These are phyloP conservation scores for Ochotona princeps DNA, from an alignment of 2,113 vertebrate genomes.

Conservation along the genomic window DNA sequence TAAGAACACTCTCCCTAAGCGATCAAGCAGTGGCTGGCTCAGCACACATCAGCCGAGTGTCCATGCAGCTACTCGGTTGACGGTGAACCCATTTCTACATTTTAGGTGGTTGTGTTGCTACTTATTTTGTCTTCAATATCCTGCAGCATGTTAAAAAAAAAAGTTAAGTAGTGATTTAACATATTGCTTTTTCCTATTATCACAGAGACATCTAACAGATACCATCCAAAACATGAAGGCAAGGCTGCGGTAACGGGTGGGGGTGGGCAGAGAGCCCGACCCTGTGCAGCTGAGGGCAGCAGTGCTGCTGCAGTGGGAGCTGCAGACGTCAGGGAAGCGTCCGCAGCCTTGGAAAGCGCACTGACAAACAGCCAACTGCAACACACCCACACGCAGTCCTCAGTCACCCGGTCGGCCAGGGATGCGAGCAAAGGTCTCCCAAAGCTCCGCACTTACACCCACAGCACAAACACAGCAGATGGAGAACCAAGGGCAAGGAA, in stretches of 20 bases:
- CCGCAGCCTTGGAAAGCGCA: slow-evolving; percentile 27
- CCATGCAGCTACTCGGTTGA: background rate
- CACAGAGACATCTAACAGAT: slow-evolving; percentile 4
- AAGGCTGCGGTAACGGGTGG: background rate
- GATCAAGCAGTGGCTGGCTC: background rate
- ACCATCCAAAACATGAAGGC: slow-evolving; percentile 7
- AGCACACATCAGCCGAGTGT: background rate
- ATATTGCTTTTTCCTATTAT: too few relatives aligned
- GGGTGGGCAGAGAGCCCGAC: background rate
- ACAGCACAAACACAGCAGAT: slow-evolving; percentile 12
- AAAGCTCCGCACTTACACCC: background rate
- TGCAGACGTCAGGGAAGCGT: slow-evolving; percentile 41
- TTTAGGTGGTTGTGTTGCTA: background rate
- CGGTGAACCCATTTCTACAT: background rate
- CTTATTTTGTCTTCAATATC: slow-evolving; percentile 88
- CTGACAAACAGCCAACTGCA: slow-evolving; percentile 3
- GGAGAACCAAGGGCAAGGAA: background rate
- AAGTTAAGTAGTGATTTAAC: slow-evolving; percentile 36
- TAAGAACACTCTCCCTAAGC: background rate
- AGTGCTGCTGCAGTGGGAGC: background rate
- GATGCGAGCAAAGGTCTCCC: background rate
- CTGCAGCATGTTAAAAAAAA: slow-evolving; percentile 86
- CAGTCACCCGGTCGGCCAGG: background rate
- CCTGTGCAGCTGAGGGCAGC: too few relatives aligned
- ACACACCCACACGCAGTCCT: background rate